Evolutionary conservation across 2,888 invertebrate genomes (phyloP).

Genomic region (Timema podura): DNA sequence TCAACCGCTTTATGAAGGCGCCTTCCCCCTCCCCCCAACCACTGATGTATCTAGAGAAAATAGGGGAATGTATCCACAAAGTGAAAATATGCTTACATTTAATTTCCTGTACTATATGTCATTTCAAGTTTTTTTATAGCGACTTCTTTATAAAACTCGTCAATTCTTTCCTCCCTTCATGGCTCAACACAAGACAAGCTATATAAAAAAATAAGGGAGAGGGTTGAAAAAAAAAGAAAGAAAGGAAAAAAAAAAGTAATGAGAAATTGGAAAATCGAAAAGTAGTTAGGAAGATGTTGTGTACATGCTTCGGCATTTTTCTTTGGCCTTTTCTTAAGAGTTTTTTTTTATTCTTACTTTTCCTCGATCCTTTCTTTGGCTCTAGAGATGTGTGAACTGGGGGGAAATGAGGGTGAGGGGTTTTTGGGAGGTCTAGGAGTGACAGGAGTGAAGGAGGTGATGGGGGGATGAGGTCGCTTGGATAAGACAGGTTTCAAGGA

Average conservation of each 20-base stretch:
- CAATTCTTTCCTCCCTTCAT: background rate
- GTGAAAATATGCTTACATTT: background rate
- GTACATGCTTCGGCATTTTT: conserved; percentile 15
- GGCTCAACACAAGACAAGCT: too few relatives aligned
- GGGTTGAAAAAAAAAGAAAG: conserved; percentile 7
- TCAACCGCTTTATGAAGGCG: too few relatives aligned
- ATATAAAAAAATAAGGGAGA: background rate
- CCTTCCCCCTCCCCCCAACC: too few relatives aligned
- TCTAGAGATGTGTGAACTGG: background rate
- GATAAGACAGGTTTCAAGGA: conserved; percentile 6
- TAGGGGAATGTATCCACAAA: too few relatives aligned
- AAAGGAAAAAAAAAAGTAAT: conserved; percentile 19
- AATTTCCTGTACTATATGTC: conserved; percentile 12
- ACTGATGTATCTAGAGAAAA: too few relatives aligned
- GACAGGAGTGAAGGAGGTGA: background rate
- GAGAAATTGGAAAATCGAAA: conserved; percentile 24
- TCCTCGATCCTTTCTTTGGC: conserved; percentile 20
- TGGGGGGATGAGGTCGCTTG: background rate
- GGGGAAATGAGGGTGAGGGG: background rate
- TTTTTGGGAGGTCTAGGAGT: background rate
- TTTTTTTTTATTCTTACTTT: conserved; percentile 8
- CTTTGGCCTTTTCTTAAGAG: background rate
- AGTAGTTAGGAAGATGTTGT: conserved; percentile 23
- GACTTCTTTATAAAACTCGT: conserved; percentile 11
- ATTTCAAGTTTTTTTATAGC: background rate